Evolutionary conservation across 2,888 invertebrate species (phyloP).

Genomic region (Leucania comma): DNA sequence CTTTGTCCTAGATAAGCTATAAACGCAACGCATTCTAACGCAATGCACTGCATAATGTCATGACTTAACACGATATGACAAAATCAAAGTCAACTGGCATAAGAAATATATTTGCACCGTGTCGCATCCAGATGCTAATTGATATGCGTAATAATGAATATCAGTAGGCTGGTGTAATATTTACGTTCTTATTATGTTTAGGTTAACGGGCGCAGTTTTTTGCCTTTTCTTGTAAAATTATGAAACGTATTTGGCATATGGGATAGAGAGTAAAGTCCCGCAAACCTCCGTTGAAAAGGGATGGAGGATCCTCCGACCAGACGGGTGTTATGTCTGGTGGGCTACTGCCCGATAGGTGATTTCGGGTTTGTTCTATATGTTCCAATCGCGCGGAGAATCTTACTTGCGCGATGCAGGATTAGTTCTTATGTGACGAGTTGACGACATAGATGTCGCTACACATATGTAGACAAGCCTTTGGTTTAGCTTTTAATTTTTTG

Average conservation of each 20-base stretch:
- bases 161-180: neutral
- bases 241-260: too few species aligned
- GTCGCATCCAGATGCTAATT: constrained; percentile 21
- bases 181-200: neutral
- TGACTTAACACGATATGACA: constrained; percentile 12
- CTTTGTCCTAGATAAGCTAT: neutral
- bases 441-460: too few species aligned
- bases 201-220: neutral
- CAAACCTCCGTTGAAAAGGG: too few species aligned
- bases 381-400: too few species aligned
- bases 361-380: too few species aligned
- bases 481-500: neutral
- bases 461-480: neutral
- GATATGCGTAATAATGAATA: constrained; percentile 17
- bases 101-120: constrained; percentile 3
- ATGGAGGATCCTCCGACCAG: too few species aligned
- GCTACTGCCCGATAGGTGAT: too few species aligned
- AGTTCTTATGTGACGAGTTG: too few species aligned
- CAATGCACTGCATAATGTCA: constrained; percentile 16
- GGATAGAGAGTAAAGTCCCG: too few species aligned
- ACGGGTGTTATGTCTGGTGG: too few species aligned
- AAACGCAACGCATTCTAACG: neutral
- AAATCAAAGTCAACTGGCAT: constrained; percentile 16
- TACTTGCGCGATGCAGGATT: too few species aligned
- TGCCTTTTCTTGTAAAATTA: neutral